Conservation (phyloP, 2,888 invertebrate species). For the Dendrolimus pini region DNA sequence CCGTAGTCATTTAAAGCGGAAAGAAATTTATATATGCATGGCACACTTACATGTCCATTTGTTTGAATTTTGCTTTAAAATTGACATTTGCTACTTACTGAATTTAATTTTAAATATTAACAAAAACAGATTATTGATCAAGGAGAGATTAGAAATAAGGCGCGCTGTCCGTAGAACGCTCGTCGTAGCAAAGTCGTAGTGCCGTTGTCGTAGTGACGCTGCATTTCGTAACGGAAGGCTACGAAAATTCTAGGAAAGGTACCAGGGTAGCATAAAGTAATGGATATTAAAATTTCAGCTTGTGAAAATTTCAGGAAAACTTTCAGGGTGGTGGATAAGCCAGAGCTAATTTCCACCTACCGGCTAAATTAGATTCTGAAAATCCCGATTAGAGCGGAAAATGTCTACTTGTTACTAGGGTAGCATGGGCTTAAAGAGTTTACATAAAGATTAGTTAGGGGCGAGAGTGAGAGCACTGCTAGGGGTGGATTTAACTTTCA, state of each 20-base stretch:
- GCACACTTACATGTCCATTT: no score
- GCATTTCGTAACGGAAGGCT: conserved; percentile 29
- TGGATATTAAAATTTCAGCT: conserved; percentile 16
- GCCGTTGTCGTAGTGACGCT: background rate
- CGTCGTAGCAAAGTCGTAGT: background rate
- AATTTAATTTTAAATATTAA: no score
- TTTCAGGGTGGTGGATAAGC: conserved; percentile 30
- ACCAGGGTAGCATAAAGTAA: conserved; percentile 39
- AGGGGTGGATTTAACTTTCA: conserved; percentile 36
- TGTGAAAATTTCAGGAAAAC: conserved; percentile 23
- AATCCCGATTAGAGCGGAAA: conserved; percentile 77
- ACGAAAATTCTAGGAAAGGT: conserved; percentile 33
- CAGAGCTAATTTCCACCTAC: conserved; percentile 55
- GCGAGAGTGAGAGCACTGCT: conserved; percentile 36
- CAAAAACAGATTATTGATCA: no score
- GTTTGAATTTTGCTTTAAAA: no score
- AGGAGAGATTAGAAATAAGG: no score
- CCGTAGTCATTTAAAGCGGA: no score
- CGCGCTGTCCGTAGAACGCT: no score
- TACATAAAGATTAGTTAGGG: conserved; percentile 15
- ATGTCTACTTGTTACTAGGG: conserved; percentile 68
- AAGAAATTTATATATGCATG: no score
- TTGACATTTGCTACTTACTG: no score
- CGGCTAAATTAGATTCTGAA: conserved; percentile 56
- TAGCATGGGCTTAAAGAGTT: conserved; percentile 25